Base-by-base conservation (phyloP, 2,797 vertebrate genomes). In the Chrysolophus pictus region DNA sequence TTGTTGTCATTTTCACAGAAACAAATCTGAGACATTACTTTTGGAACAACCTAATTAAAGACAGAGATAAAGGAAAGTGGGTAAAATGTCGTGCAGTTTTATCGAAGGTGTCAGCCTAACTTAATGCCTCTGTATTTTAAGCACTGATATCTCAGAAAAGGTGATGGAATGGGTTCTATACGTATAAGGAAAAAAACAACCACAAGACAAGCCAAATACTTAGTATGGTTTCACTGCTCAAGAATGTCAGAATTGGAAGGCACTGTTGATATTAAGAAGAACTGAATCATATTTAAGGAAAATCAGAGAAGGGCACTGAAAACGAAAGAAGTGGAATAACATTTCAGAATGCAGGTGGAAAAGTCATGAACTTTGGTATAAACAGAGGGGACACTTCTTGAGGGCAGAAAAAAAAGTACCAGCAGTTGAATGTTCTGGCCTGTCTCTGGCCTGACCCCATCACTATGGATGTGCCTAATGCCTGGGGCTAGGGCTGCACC, bases 401-500 rank as follows among this genome's bases (percentile, higher is more conserved):
- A 73, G 89, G 16, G 22, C 3, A 77, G 37, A 44, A 51, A 51
- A 14, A 49, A 51, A 91, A 53, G 16, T 33, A 26, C 8, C 8
- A 44, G 6, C 28, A 62, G 13, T 6, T 11, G 21, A 5, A 53
- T 41, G 22, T 26, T 22, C 42, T 59, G 19, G 10, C 22, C 33
- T 70, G 3, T 58, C 21, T 10, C 69, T 46, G 46, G 29, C 31
- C 35, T 62, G 18, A 15, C 8, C 11, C 6, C 4, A 26, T 59
- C 6, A 23, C 6, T n/a, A 14, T 5, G 7, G 26, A 19, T 0
- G 2, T 33, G 23, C 10, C 59, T 41, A 22, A 29, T 72, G 10
- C 4, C 21, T 0, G 0, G 0, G 0, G 1, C 12, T 28, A 15
- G 15, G 29, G 23, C 10, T 68, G 11, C 3, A 2, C 22, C 44